Conservation (phyloP, 2,113 vertebrate species). For the Puma concolor region DNA sequence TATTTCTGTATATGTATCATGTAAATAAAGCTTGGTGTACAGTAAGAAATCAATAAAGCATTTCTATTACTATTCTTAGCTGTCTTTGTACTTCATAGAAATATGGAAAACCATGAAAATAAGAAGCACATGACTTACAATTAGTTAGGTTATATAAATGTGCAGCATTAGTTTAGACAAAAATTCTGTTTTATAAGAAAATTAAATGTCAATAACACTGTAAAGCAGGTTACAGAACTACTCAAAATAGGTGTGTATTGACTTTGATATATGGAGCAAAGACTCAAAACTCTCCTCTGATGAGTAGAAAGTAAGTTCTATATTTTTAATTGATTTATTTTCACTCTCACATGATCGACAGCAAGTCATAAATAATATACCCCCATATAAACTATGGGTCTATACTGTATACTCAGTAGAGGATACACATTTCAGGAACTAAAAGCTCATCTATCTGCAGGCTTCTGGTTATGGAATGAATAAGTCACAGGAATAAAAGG, state of each 20-base stretch:
- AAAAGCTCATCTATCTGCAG: not conserved
- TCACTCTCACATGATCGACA: not conserved
- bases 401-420: not conserved
- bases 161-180: not conserved
- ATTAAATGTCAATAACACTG: not conserved
- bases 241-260: not conserved
- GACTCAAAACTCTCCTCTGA: not conserved
- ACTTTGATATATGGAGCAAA: not conserved
- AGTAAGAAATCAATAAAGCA: not conserved
- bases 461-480: not conserved
- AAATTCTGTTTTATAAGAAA: not conserved
- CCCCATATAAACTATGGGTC: not conserved
- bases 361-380: not conserved
- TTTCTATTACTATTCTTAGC: not conserved
- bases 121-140: not conserved
- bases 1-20: not conserved
- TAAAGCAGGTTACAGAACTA: not conserved
- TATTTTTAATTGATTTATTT: not conserved
- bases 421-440: not conserved
- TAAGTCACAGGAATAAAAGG: not conserved
- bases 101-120: not conserved
- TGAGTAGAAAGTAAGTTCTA: not conserved
- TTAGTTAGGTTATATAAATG: not conserved
- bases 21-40: not conserved
- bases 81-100: not conserved